Conservation (phyloP, 2,888 invertebrate species). For the Limnephilus marmoratus region DNA sequence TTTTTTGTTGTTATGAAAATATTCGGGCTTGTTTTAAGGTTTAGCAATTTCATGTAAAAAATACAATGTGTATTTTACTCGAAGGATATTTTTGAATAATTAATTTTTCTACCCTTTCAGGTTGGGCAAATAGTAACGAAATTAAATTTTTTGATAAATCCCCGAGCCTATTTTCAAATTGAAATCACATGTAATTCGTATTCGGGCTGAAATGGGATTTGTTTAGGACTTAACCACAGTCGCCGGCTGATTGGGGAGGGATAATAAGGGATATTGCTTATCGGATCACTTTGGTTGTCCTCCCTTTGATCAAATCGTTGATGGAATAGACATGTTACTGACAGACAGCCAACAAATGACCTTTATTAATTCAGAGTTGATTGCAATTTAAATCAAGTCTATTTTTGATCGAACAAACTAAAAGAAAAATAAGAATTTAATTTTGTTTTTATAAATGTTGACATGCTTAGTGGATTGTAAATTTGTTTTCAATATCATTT, state of each 20-base stretch:
- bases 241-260: constrained; percentile 27
- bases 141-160: background rate
- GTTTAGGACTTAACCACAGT: constrained; percentile 4
- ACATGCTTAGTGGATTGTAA: background rate
- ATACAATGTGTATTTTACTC: no score
- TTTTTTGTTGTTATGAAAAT: no score
- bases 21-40: no score
- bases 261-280: constrained; percentile 31
- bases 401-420: background rate
- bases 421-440: background rate
- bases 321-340: background rate
- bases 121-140: background rate
- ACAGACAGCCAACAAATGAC: background rate
- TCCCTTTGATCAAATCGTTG: constrained; percentile 7
- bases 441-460: background rate
- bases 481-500: background rate
- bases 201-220: constrained; percentile 13
- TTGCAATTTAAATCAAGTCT: background rate
- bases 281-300: constrained; percentile 5
- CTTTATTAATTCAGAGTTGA: background rate
- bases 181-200: constrained; percentile 23
- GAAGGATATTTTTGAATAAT: background rate
- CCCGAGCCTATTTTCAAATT: background rate
- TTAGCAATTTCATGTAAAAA: no score
- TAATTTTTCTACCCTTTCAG: background rate